phyloP scores from a whole-genome alignment of 30 jellyfish, hydroid and myxozoan genomes.

The Hydra vulgaris region DNA sequence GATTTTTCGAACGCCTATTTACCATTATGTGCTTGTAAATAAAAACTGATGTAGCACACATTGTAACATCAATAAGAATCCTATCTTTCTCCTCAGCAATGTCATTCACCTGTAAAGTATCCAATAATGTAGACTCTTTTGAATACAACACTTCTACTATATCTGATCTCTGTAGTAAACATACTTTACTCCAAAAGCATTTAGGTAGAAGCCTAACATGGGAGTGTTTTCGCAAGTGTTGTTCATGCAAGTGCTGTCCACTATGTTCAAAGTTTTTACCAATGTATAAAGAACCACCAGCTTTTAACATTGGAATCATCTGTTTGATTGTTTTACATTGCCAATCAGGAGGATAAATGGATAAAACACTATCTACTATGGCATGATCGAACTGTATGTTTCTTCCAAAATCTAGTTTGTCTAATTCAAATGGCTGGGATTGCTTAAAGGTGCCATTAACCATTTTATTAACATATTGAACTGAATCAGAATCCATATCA shows the following conservation, averaged over 20 bases:
- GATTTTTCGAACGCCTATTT: conserved; percentile 35
- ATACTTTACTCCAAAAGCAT: conserved; percentile 72
- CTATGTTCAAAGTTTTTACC: conserved; percentile 68
- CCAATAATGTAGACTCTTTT: conserved; percentile 27
- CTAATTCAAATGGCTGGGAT: conserved; percentile 53
- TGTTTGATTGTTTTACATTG: conserved; percentile 62
- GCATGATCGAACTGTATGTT: conserved; percentile 76
- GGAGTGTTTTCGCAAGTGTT: conserved; percentile 5
- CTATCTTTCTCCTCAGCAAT: conserved; percentile 23
- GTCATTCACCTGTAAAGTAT: conserved; percentile 2
- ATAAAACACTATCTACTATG: conserved; percentile 40
- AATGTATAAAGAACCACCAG: conserved; percentile 92
- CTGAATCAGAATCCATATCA: conserved; percentile 58
- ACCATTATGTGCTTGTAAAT: conserved; percentile 58
- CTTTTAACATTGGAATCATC: conserved; percentile 79
- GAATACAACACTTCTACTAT: conserved; percentile 63
- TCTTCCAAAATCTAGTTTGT: conserved; percentile 32
- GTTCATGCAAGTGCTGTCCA: conserved; percentile 25
- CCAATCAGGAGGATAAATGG: conserved; percentile 25
- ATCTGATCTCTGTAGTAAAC: conserved; percentile 66
- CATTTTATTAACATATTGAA: conserved; percentile 35
- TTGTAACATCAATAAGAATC: conserved; percentile 7
- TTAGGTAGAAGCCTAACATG: conserved; percentile 27
- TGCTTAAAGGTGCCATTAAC: conserved; percentile 63
- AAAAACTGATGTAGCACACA: conserved; percentile 61